Evolutionary conservation across 2,113 vertebrate species (phyloP).

Genomic region (Gallinago paraguaiae): DNA sequence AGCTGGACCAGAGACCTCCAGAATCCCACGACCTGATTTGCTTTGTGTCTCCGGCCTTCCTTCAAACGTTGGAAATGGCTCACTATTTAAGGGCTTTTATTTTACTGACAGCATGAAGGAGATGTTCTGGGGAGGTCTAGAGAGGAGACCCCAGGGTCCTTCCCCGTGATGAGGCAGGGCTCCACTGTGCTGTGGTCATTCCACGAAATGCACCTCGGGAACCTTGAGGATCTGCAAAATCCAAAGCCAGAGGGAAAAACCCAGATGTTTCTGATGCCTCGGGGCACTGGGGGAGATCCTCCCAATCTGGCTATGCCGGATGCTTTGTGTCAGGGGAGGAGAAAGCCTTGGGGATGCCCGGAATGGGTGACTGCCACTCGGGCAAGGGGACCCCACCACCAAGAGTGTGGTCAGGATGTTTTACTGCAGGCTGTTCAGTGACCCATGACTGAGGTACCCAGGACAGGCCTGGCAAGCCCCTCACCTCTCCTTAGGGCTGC

Average conservation of each 20-base stretch:
- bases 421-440: background rate
- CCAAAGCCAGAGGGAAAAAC: background rate
- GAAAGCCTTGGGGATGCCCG: background rate
- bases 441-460: background rate
- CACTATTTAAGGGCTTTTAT: background rate
- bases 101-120: background rate
- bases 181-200: background rate
- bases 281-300: background rate
- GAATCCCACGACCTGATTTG: background rate
- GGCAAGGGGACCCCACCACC: background rate
- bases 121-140: background rate
- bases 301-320: background rate
- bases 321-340: background rate
- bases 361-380: background rate
- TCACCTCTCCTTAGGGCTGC: background rate
- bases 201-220: background rate
- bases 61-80: background rate
- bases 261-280: background rate
- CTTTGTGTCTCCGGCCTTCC: background rate
- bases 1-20: background rate
- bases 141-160: background rate
- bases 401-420: background rate
- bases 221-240: background rate
- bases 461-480: background rate
- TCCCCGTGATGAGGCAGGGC: background rate